phyloP scores from a whole-genome alignment of 2,113 vertebrate genomes.

The Chlorodrepanis virens region DNA sequence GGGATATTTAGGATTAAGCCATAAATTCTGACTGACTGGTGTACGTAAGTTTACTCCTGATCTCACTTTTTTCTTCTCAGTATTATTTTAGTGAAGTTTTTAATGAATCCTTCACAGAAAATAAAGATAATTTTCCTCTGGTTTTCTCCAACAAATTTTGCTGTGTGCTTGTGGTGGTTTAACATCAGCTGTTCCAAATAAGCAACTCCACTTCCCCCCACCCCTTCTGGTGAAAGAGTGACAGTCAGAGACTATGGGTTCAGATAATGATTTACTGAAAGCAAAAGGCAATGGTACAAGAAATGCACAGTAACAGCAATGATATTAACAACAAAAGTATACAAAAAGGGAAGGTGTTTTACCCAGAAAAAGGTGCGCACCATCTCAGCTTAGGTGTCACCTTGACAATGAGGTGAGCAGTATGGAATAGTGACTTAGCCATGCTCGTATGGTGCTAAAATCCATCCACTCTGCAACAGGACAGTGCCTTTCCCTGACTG shows the following conservation, averaged over 20 bases:
- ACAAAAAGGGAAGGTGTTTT: neutral
- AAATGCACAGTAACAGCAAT: neutral
- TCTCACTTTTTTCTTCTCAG: neutral
- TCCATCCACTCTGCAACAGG: neutral
- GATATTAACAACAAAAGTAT: neutral
- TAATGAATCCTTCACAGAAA: neutral
- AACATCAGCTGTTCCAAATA: neutral
- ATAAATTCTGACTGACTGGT: neutral
- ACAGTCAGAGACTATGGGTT: neutral
- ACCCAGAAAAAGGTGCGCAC: neutral
- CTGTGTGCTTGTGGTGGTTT: neutral
- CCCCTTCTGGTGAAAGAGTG: neutral
- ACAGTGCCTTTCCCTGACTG: neutral
- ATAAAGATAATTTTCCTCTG: neutral
- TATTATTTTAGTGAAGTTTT: neutral
- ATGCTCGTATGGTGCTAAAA: neutral
- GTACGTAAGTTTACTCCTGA: neutral
- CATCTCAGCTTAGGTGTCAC: neutral
- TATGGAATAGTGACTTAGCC: neutral
- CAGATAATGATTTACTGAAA: neutral
- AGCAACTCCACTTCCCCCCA: neutral
- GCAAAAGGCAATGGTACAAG: neutral
- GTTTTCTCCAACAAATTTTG: neutral
- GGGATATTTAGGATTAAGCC: neutral
- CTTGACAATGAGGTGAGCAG: neutral